phyloP scores from a whole-genome alignment of 2,797 vertebrate species.

The Pristis pectinata region DNA sequence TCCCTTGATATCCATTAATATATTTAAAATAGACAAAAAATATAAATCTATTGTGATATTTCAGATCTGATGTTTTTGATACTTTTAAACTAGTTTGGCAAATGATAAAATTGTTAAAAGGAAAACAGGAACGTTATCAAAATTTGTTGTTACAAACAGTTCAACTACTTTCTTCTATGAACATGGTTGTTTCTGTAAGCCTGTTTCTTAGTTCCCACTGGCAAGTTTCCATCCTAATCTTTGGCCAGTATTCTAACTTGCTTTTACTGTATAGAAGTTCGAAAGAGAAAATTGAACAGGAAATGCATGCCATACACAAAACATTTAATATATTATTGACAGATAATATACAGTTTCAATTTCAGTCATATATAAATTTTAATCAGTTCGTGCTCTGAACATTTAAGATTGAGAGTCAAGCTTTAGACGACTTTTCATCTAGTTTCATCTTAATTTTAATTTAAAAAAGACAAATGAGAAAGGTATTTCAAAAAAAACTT shows the following conservation, averaged over 20 bases:
- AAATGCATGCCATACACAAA: not conserved
- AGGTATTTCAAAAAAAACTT: not conserved
- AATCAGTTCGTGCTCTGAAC: not conserved
- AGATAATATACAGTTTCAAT: not conserved
- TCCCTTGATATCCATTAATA: not conserved
- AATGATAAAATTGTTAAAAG: not conserved
- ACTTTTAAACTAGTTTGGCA: not conserved
- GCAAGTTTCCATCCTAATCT: not conserved
- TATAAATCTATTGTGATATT: not conserved
- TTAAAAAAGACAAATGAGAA: conserved; percentile 14
- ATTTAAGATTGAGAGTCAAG: not conserved
- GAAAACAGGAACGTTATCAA: not conserved
- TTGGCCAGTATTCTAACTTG: not conserved
- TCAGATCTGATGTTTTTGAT: not conserved
- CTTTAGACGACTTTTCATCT: not conserved
- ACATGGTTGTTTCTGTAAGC: not conserved
- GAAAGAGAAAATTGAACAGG: not conserved
- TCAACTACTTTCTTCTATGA: not conserved
- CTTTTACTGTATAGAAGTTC: not conserved
- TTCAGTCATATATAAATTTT: not conserved
- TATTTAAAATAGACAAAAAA: not conserved
- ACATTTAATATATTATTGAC: not conserved
- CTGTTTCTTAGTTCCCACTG: too few relatives aligned
- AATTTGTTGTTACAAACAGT: not conserved
- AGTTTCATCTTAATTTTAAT: not conserved